Conservation (phyloP, 1,140 invertebrate genomes). For the Amyelois transitella region DNA sequence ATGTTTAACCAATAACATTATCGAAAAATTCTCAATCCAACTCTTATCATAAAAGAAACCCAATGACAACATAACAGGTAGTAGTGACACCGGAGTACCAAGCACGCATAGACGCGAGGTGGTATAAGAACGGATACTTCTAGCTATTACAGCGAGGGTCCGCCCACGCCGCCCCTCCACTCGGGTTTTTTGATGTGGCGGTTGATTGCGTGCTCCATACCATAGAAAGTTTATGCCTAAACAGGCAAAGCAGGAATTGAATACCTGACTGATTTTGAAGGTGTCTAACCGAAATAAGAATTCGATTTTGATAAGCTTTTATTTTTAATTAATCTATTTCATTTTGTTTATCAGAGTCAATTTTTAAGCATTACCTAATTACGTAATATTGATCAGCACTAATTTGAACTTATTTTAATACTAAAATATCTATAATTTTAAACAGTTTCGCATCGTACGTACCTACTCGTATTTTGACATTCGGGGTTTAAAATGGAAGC, state of each 20-base stretch:
- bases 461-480: too few relatives aligned
- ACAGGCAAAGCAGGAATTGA: background rate
- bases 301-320: too few relatives aligned
- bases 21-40: background rate
- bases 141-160: conserved; percentile 18
- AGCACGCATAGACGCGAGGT: conserved; percentile 28
- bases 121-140: conserved; percentile 14
- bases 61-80: conserved; percentile 21
- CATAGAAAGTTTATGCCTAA: background rate
- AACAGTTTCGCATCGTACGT: too few relatives aligned
- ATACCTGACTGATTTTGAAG: too few relatives aligned
- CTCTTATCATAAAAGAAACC: background rate
- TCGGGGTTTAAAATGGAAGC: too few relatives aligned
- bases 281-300: too few relatives aligned
- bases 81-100: conserved; percentile 50
- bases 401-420: too few relatives aligned
- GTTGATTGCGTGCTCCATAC: background rate
- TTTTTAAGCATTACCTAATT: too few relatives aligned
- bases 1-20: background rate
- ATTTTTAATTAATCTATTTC: too few relatives aligned
- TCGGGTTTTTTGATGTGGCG: conserved; percentile 8
- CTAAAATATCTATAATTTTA: too few relatives aligned
- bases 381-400: too few relatives aligned
- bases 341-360: too few relatives aligned
- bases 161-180: conserved; percentile 37